Percentiles rank a stretch among this genome's conserved stretches.
phyloP scores from a whole-genome alignment of 2,888 invertebrate species.

The Hydraecia micacea region DNA sequence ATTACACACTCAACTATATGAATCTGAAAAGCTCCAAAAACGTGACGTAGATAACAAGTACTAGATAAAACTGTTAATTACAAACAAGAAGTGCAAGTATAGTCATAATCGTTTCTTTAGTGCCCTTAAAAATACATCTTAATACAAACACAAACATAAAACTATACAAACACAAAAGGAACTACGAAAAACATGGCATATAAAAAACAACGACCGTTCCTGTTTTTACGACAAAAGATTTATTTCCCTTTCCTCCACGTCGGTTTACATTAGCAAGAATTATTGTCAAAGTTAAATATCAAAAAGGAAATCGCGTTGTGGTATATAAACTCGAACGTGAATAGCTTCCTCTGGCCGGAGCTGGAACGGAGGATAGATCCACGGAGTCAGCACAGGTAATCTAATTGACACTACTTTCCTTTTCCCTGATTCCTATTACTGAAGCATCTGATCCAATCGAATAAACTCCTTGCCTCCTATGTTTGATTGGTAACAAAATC shows the following conservation, averaged over 20 bases:
- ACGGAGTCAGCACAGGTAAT: constrained; percentile 53
- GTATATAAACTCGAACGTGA: constrained; percentile 44
- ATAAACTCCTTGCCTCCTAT: constrained; percentile 46
- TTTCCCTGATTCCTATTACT: constrained; percentile 47
- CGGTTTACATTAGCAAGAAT: constrained; percentile 58
- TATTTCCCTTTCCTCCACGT: constrained; percentile 51
- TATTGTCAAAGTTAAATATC: constrained; percentile 61
- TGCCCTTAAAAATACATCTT: constrained; percentile 21
- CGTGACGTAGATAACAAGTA: background rate
- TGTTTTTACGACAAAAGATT: constrained; percentile 61
- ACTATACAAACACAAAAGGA: constrained; percentile 27
- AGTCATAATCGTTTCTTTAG: constrained; percentile 19
- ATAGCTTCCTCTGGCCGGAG: constrained; percentile 26
- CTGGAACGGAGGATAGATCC: constrained; percentile 20
- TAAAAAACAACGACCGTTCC: constrained; percentile 46
- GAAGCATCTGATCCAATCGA: constrained; percentile 55
- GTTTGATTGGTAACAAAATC: constrained; percentile 70
- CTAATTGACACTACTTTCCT: constrained; percentile 57
- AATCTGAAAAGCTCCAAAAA: background rate
- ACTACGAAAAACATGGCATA: constrained; percentile 25
- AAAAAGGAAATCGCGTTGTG: constrained; percentile 42
- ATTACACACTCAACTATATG: background rate
- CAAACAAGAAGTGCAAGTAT: constrained; percentile 28
- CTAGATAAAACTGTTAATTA: background rate
- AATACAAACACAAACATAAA: constrained; percentile 40